phyloP scores from a whole-genome alignment of 35 echinoderm and acorn worm genomes.

The Hemicentrotus pulcherrimus region DNA sequence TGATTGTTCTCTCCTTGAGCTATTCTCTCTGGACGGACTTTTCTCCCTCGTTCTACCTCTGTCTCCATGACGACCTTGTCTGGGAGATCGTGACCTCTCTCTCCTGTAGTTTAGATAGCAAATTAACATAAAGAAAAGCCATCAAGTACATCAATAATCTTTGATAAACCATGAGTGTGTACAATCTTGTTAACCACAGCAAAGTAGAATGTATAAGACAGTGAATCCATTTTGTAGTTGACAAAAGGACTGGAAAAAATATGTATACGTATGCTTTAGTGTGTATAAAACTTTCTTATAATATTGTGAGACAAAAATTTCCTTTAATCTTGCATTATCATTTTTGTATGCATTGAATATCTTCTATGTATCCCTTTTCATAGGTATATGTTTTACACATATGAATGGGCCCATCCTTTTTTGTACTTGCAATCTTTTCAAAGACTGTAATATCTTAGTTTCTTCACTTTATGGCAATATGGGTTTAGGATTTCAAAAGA shows the following conservation, averaged over 20 bases:
- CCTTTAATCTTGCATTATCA: no score
- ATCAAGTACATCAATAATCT: not conserved
- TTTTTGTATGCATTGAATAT: no score
- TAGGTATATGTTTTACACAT: no score
- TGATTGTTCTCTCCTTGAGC: not conserved
- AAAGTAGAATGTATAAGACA: not conserved
- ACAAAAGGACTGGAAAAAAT: no score
- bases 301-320: no score
- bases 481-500: not conserved
- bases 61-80: not conserved
- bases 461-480: no score
- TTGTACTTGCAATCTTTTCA: no score
- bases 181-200: not conserved
- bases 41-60: not conserved
- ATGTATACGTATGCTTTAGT: no score
- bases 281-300: no score
- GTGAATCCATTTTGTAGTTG: not conserved
- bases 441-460: no score
- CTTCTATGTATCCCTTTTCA: no score
- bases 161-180: not conserved
- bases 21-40: not conserved
- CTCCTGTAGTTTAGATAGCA: not conserved
- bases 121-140: not conserved
- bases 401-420: no score
- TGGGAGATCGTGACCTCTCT: constrained; percentile 16